Conservation (phyloP, 2,113 vertebrate genomes). For the Morphnarchus princeps region DNA sequence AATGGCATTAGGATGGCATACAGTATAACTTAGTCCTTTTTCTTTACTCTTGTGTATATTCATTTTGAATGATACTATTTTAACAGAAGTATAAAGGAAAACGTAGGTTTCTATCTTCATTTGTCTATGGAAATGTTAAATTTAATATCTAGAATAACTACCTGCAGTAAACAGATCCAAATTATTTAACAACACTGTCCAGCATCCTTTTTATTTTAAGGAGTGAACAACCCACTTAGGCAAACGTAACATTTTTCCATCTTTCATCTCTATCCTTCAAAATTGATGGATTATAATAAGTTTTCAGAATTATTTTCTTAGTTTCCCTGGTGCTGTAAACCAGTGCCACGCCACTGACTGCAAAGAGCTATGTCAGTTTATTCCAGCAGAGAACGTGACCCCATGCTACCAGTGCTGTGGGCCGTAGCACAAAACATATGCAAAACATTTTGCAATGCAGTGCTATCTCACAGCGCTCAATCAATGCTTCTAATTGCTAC, state of each 20-base stretch:
- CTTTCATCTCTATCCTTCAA: not conserved
- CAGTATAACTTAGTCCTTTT: not conserved
- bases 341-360: not conserved
- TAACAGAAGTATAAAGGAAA: not conserved
- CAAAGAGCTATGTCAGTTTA: not conserved
- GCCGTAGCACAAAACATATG: accelerated
- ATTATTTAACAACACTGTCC: not conserved
- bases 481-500: not conserved
- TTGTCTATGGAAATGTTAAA: not conserved
- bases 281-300: not conserved
- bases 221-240: accelerated
- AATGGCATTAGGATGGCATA: not conserved
- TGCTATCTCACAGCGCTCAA: not conserved
- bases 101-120: not conserved
- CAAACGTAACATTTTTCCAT: not conserved
- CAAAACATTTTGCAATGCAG: not conserved
- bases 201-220: not conserved
- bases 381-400: not conserved
- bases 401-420: not conserved
- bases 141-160: not conserved
- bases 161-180: not conserved
- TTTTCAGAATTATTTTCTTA: not conserved
- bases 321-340: not conserved
- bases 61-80: not conserved
- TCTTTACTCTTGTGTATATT: not conserved